Percentiles rank a stretch among this genome's conserved stretches.
Evolutionary conservation across 37 sponge, comb jelly and placozoan species (phyloP).

Genomic region (Lycopodina hypogea): DNA sequence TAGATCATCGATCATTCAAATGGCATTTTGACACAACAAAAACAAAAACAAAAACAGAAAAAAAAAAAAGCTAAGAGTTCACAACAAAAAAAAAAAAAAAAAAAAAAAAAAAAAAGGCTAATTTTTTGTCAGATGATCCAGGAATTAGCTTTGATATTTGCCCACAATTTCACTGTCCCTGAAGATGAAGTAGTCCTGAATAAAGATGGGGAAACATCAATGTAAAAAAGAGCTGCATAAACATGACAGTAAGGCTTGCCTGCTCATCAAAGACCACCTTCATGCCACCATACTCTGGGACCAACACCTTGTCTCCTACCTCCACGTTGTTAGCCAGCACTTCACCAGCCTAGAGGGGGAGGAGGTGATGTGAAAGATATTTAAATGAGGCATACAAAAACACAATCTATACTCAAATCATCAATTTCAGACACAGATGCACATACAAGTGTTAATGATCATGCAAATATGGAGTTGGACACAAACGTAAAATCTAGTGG

Average conservation of each 20-base stretch:
- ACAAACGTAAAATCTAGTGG: no score
- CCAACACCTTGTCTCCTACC: conserved; percentile 82
- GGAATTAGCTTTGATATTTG: conserved; percentile 42
- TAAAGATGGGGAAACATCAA: background rate
- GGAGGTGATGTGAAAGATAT: conserved; percentile 17
- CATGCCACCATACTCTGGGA: conserved; percentile 95
- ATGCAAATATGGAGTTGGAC: no score
- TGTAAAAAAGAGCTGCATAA: background rate
- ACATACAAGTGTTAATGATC: no score
- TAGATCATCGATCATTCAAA: no score
- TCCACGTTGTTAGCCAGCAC: conserved; percentile 62
- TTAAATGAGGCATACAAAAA: no score
- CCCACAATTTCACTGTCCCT: conserved; percentile 74
- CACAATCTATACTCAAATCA: background rate
- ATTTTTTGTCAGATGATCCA: no score
- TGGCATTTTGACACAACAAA: no score
- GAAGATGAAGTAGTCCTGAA: conserved; percentile 65
- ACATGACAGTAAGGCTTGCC: conserved; percentile 34
- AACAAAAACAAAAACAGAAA: no score
- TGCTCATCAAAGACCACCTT: conserved; percentile 85
- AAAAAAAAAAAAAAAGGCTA: background rate
- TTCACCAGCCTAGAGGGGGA: conserved; percentile 68
- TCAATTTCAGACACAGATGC: background rate
- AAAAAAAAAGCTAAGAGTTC: background rate
- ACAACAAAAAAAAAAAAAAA: background rate